Conservation (phyloP, 1,140 invertebrate genomes). For the Brachionus koreanus region DNA sequence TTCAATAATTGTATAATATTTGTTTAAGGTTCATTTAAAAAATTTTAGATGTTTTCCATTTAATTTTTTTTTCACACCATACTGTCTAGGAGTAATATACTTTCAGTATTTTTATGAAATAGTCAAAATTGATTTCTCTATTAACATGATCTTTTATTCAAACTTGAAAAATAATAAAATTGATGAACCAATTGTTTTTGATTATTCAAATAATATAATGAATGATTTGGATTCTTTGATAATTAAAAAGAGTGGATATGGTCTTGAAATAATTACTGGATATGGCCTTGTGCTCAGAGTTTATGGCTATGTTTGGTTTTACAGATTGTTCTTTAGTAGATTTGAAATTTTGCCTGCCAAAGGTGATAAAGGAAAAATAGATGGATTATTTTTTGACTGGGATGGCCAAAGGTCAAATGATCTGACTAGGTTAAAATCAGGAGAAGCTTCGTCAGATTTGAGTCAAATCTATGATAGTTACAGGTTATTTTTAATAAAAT, state of each 20-base stretch:
- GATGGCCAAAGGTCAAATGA: not conserved
- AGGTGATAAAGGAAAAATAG: not conserved
- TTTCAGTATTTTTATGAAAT: slow-evolving; percentile 20
- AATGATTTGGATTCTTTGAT: not conserved
- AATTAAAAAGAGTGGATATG: not conserved
- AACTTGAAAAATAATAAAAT: not conserved
- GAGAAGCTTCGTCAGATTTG: not conserved
- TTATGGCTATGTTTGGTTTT: not conserved
- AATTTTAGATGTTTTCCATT: not conserved
- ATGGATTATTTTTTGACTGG: not conserved
- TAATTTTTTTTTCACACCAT: not conserved
- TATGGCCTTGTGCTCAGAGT: not conserved
- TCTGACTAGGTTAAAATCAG: not conserved
- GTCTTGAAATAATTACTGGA: not conserved
- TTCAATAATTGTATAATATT: no score
- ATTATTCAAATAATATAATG: not conserved
- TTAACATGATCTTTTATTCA: not conserved
- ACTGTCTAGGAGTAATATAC: not conserved
- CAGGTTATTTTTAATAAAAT: not conserved
- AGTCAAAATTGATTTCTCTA: not conserved
- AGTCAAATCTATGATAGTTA: not conserved
- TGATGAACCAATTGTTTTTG: not conserved
- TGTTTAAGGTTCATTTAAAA: not conserved
- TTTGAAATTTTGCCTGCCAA: slow-evolving; percentile 1
- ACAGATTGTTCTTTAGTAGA: not conserved